Conservation (phyloP, 2,888 invertebrate genomes). For the Caenorhabditis drosophilae region DNA sequence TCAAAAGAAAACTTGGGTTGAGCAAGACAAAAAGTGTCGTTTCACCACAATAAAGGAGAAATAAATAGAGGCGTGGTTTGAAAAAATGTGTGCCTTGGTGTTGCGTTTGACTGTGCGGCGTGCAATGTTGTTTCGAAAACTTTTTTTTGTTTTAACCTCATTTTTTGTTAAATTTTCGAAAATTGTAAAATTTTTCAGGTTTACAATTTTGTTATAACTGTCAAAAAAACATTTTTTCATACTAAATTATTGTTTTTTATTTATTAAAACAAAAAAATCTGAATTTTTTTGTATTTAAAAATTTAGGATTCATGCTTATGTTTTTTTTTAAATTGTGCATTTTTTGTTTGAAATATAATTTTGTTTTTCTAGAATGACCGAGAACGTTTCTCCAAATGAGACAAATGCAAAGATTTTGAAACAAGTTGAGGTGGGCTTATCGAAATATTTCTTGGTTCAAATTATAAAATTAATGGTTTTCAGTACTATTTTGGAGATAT, state of each 20-base stretch:
- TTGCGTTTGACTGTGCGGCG: slow-evolving; percentile 1
- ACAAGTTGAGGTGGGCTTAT: slow-evolving; percentile 16
- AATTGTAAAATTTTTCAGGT: too few species aligned
- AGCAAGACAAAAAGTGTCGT: too few species aligned
- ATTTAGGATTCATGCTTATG: neutral
- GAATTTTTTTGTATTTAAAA: neutral
- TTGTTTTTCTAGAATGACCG: slow-evolving; percentile 1
- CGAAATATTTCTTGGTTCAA: neutral
- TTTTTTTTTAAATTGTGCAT: neutral
- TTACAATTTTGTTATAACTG: too few species aligned
- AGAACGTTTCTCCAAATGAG: slow-evolving; percentile 18
- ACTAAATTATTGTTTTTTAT: too few species aligned
- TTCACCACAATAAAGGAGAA: neutral
- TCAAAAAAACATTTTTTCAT: too few species aligned
- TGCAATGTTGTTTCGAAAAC: neutral
- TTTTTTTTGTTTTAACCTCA: slow-evolving; percentile 9
- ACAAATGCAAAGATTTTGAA: slow-evolving; percentile 23
- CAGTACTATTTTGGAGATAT: slow-evolving; percentile 85
- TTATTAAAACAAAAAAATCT: too few species aligned
- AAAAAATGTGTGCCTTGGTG: neutral
- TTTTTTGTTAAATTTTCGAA: too few species aligned
- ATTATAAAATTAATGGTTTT: slow-evolving; percentile 70
- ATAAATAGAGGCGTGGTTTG: slow-evolving; percentile 10
- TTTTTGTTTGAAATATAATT: neutral
- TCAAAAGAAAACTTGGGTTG: too few species aligned